Evolutionary conservation across 2,888 invertebrate species (phyloP).

Genomic region (Andrena minutula): DNA sequence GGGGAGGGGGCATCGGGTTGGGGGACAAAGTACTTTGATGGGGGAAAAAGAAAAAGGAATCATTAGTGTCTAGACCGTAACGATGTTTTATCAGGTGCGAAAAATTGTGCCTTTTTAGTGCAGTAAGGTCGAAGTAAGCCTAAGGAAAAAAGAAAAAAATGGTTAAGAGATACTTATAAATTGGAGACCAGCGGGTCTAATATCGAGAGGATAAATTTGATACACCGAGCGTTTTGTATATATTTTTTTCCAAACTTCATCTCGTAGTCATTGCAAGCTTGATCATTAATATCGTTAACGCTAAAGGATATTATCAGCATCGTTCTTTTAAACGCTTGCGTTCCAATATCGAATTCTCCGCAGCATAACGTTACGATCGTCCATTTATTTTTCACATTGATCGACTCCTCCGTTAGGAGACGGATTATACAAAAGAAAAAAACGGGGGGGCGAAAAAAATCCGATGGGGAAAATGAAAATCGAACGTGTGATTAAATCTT

Average conservation of each 20-base stretch:
- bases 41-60: slow-evolving; percentile 57
- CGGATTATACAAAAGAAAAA: slow-evolving; percentile 9
- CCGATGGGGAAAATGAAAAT: slow-evolving; percentile 24
- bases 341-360: slow-evolving; percentile 22
- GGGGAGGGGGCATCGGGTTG: slow-evolving; percentile 18
- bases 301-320: slow-evolving; percentile 52
- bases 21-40: slow-evolving; percentile 50
- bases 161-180: slow-evolving; percentile 73
- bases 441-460: not conserved
- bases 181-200: slow-evolving; percentile 71
- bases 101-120: slow-evolving; percentile 85
- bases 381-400: slow-evolving; percentile 18
- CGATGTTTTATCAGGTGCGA: slow-evolving; percentile 81
- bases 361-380: slow-evolving; percentile 7
- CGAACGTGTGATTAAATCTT: slow-evolving; percentile 62
- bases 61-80: slow-evolving; percentile 76
- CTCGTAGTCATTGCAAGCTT: slow-evolving; percentile 52
- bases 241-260: slow-evolving; percentile 61
- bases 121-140: slow-evolving; percentile 83
- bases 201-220: slow-evolving; percentile 69
- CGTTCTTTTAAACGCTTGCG: slow-evolving; percentile 36
- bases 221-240: slow-evolving; percentile 58
- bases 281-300: slow-evolving; percentile 52
- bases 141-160: slow-evolving; percentile 81
- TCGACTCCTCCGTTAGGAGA: slow-evolving; percentile 31